phyloP scores from a whole-genome alignment of 2,888 invertebrate genomes.

The Dolomedes plantarius region DNA sequence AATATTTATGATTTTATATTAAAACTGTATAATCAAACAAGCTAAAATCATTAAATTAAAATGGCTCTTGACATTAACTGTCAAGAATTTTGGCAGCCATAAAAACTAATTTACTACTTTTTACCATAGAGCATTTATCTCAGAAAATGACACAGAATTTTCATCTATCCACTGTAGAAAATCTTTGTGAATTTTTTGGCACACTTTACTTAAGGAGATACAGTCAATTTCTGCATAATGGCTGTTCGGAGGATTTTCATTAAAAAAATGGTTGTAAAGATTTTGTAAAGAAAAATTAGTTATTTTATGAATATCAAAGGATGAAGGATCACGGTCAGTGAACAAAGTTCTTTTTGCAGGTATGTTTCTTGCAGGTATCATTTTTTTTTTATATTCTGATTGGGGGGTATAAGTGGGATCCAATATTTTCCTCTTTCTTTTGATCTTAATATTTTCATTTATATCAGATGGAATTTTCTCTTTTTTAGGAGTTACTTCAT shows the following conservation, averaged over 20 bases:
- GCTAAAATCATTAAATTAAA: neutral
- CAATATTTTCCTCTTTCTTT: neutral
- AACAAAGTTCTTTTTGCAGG: constrained; percentile 13
- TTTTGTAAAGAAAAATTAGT: constrained; percentile 52
- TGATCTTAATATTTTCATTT: neutral
- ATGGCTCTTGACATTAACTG: neutral
- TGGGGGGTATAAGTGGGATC: neutral
- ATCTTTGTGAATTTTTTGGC: constrained; percentile 39
- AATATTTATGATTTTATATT: no score
- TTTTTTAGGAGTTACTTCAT: neutral
- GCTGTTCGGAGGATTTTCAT: constrained; percentile 29
- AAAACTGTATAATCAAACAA: no score
- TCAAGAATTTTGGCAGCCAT: no score
- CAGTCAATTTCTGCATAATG: constrained; percentile 69
- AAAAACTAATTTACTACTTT: no score
- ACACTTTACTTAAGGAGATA: constrained; percentile 58
- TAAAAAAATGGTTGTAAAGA: constrained; percentile 56
- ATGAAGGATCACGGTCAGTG: neutral
- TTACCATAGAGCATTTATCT: constrained; percentile 59
- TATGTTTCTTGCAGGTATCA: neutral
- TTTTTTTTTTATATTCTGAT: neutral
- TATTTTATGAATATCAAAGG: neutral
- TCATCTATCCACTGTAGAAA: constrained; percentile 66
- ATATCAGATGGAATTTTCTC: neutral
- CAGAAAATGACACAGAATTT: constrained; percentile 32